Conservation (phyloP, 2,888 invertebrate genomes). For the Plusia festucae region DNA sequence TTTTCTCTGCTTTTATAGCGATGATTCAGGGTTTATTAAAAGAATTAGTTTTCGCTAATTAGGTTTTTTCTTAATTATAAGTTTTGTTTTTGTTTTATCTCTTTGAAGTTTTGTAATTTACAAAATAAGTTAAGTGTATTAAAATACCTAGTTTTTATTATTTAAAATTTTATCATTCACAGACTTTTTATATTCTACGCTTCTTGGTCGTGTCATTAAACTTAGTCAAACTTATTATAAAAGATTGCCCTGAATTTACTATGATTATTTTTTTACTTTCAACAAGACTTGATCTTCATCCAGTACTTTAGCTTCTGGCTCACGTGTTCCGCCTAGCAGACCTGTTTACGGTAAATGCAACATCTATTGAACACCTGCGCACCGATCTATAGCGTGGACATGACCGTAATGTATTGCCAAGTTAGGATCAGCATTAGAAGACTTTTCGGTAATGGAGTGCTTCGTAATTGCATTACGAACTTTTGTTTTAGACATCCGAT, state of each 20-base stretch:
- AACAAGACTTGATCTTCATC: conserved; percentile 47
- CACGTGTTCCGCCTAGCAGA: conserved; percentile 68
- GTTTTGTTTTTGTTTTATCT: background rate
- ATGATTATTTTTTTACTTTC: conserved; percentile 40
- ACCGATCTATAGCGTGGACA: conserved; percentile 76
- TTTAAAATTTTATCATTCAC: background rate
- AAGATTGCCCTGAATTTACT: conserved; percentile 35
- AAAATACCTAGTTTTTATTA: background rate
- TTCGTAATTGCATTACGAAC: conserved; percentile 60
- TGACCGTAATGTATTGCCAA: conserved; percentile 75
- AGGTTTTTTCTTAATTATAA: conserved; percentile 23
- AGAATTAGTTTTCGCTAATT: conserved; percentile 59
- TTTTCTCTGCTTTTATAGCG: conserved; percentile 66
- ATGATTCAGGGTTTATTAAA: conserved; percentile 68
- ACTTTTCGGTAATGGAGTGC: conserved; percentile 59
- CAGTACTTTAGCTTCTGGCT: conserved; percentile 68
- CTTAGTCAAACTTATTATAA: conserved; percentile 42
- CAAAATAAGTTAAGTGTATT: background rate
- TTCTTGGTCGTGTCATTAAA: conserved; percentile 17
- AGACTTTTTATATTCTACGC: background rate
- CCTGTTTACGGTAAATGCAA: conserved; percentile 67
- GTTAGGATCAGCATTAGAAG: conserved; percentile 54
- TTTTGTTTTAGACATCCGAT: conserved; percentile 56
- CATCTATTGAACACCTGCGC: conserved; percentile 76
- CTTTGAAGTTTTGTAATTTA: background rate